phyloP scores from a whole-genome alignment of 2,888 invertebrate genomes.

The Theristus sp. region DNA sequence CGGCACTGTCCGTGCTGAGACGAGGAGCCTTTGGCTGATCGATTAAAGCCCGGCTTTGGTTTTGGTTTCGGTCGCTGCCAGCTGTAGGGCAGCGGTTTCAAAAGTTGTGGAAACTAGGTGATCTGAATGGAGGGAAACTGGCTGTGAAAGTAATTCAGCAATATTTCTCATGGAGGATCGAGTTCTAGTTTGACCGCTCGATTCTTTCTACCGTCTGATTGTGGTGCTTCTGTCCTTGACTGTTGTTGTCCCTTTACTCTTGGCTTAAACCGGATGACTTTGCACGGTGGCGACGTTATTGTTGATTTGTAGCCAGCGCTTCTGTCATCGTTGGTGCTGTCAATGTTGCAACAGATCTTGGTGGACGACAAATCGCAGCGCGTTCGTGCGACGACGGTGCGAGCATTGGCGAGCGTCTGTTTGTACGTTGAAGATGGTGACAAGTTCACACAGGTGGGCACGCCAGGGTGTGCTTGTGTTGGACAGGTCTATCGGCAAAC shows the following conservation, averaged over 20 bases:
- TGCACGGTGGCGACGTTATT: no score
- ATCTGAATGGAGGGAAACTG: no score
- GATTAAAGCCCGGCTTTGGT: no score
- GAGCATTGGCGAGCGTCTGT: conserved; percentile 43
- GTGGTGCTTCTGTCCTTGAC: not conserved
- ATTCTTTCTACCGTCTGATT: not conserved
- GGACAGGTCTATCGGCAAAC: no score
- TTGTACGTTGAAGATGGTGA: conserved; percentile 46
- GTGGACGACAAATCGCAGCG: conserved; percentile 45
- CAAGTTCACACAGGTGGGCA: conserved; percentile 41
- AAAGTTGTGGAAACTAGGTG: no score
- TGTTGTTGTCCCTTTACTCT: not conserved
- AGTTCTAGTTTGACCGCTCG: not conserved
- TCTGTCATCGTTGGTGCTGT: conserved; percentile 47
- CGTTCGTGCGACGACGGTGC: conserved; percentile 44
- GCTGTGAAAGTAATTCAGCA: no score
- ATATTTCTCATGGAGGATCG: no score
- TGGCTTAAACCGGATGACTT: not conserved
- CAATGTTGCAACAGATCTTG: conserved; percentile 52
- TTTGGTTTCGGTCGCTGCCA: no score
- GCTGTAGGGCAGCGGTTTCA: no score
- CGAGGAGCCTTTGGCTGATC: no score
- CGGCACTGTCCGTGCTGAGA: no score
- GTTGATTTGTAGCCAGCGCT: conserved; percentile 37
- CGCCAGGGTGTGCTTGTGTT: not conserved